Conservation (phyloP, 2,797 vertebrate genomes). For the Chrysocyon brachyurus region DNA sequence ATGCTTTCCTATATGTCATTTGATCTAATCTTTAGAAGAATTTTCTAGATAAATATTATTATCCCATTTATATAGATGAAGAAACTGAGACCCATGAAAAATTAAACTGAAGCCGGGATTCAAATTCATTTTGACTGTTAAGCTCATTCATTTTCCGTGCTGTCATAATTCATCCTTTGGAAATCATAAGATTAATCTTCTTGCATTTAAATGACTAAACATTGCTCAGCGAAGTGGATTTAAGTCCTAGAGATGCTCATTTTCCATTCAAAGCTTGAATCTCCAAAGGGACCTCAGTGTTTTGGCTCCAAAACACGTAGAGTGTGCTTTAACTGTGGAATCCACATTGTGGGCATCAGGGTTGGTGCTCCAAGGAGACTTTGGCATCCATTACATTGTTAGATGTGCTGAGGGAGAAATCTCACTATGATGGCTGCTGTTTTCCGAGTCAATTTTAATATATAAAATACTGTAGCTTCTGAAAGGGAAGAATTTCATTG, state of each 20-base stretch:
- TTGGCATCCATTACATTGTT: not conserved
- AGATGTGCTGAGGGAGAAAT: not conserved
- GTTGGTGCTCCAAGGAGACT: not conserved
- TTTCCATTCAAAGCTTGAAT: slow-evolving; percentile 37
- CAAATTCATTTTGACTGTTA: not conserved
- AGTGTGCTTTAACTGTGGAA: not conserved
- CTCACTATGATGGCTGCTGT: not conserved
- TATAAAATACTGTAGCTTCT: not conserved
- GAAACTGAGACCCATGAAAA: not conserved
- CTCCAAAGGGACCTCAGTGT: not conserved
- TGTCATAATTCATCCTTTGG: not conserved
- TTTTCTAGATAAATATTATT: slow-evolving; percentile 18
- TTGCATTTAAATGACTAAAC: slow-evolving; percentile 38
- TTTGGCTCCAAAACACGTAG: not conserved
- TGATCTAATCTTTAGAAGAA: not conserved
- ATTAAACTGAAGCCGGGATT: slow-evolving; percentile 27
- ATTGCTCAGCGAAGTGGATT: slow-evolving; percentile 19
- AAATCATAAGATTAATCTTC: slow-evolving; percentile 25
- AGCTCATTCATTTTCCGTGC: slow-evolving; percentile 27
- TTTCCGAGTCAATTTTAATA: not conserved
- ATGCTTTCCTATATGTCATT: not conserved
- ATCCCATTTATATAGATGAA: not conserved
- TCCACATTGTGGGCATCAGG: not conserved
- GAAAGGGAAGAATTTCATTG: not conserved
- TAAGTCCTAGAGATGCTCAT: not conserved